These are phyloP conservation scores for Phortica okadai DNA, from an alignment of 2,888 invertebrate genomes.

Conservation along the genomic window DNA sequence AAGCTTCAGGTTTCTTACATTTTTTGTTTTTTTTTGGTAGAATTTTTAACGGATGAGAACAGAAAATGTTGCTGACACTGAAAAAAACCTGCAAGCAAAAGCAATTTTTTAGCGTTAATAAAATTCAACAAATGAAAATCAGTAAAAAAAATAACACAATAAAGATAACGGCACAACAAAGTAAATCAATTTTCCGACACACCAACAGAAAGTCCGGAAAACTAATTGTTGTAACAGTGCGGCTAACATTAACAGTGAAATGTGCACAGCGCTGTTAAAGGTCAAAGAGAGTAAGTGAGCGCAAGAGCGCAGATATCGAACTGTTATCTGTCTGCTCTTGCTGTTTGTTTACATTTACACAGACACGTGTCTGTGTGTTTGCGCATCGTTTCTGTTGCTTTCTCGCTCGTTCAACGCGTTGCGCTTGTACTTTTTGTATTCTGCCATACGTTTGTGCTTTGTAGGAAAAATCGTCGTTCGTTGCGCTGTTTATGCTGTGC, in stretches of 20 bases:
- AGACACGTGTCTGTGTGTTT: not conserved
- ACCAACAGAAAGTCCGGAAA: not conserved
- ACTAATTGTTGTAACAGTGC: not conserved
- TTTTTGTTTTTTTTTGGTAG: not conserved
- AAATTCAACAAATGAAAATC: constrained; percentile 3
- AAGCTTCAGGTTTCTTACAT: not conserved
- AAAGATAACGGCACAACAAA: not conserved
- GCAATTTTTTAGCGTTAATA: not conserved
- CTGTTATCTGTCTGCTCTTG: not conserved
- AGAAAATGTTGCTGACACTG: constrained; percentile 11
- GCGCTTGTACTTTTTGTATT: not conserved
- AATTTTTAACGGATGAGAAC: not conserved
- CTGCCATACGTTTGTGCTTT: not conserved
- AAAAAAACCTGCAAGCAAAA: not conserved
- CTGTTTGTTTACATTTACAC: not conserved
- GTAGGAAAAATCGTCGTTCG: not conserved
- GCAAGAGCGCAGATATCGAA: not conserved
- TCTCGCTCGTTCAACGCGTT: not conserved
- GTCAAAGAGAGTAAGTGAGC: not conserved
- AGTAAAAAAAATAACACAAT: not conserved
- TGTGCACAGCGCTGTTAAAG: not conserved
- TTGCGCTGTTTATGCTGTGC: constrained; percentile 53
- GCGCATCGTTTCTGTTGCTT: not conserved
- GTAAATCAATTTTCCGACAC: not conserved
- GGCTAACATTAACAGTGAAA: not conserved